Evolutionary conservation across 2,888 invertebrate species (phyloP).

Genomic region (Vanessa cardui): DNA sequence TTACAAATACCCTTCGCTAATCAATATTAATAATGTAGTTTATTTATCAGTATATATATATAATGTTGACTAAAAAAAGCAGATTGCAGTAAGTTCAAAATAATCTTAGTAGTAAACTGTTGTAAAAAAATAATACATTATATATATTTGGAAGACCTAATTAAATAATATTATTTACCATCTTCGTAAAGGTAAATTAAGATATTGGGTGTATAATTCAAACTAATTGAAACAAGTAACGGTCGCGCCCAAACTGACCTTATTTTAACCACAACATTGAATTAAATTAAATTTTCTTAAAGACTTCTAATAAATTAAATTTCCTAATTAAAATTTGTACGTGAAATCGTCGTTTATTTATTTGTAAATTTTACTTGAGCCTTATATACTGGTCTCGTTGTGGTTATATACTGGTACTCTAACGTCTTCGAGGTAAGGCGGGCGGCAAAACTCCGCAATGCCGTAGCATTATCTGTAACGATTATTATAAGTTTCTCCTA

Average conservation of each 20-base stretch:
- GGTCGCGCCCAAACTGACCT: not conserved
- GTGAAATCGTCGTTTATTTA: too few relatives aligned
- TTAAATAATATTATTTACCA: too few relatives aligned
- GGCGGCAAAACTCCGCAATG: constrained; percentile 22
- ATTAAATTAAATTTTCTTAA: not conserved
- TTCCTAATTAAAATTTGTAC: too few relatives aligned
- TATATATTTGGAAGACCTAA: too few relatives aligned
- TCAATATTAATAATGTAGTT: too few relatives aligned
- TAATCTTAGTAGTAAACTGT: too few relatives aligned
- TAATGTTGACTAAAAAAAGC: too few relatives aligned
- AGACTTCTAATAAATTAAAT: not conserved
- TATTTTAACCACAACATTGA: not conserved
- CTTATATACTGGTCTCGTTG: not conserved
- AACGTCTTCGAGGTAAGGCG: not conserved
- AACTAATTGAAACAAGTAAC: not conserved
- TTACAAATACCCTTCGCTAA: too few relatives aligned
- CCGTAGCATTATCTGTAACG: not conserved
- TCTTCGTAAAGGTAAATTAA: too few relatives aligned
- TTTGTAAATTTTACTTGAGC: not conserved
- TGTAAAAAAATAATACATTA: too few relatives aligned
- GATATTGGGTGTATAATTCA: not conserved
- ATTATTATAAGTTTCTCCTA: constrained; percentile 1
- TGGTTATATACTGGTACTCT: not conserved
- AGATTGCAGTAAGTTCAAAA: too few relatives aligned
- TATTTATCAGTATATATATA: too few relatives aligned